Evolutionary conservation across 2,113 vertebrate genomes (phyloP).

Genomic region (Dermatemys mawii): DNA sequence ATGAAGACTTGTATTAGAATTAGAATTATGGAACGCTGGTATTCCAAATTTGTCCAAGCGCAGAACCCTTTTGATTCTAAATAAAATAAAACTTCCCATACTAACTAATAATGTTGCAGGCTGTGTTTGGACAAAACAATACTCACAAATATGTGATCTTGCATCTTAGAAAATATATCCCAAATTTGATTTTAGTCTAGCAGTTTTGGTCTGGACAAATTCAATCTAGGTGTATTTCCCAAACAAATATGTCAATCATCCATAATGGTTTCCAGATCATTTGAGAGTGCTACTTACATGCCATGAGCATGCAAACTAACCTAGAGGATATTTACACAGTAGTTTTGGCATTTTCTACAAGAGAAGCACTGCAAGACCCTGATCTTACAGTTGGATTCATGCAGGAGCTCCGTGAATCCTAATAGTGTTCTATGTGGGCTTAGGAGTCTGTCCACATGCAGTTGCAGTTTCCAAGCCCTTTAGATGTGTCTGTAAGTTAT

Average conservation of each 20-base stretch:
- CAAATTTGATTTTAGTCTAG: conserved; percentile 6
- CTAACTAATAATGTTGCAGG: background rate
- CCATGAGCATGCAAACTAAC: background rate
- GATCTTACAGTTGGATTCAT: background rate
- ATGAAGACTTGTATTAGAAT: background rate
- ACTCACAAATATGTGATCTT: background rate
- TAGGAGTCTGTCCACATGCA: background rate
- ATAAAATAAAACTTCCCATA: background rate
- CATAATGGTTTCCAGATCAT: background rate
- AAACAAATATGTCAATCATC: background rate
- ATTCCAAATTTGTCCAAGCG: background rate
- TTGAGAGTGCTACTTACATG: background rate
- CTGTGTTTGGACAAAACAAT: background rate
- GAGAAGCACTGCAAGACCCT: background rate
- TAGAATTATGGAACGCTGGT: background rate
- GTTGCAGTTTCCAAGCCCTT: background rate
- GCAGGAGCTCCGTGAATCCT: background rate
- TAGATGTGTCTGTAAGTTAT: rapidly evolving
- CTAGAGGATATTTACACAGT: background rate
- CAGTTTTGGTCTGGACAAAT: background rate
- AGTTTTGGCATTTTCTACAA: background rate
- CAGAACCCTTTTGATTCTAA: background rate
- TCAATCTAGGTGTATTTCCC: background rate
- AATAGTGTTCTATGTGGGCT: background rate
- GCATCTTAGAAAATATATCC: conserved; percentile 4